A percentile compares a stretch with the other conserved stretches of the same genome.
These are phyloP conservation scores for Cyclina sinensis DNA, from an alignment of 1,140 invertebrate species.

Conservation along the genomic window DNA sequence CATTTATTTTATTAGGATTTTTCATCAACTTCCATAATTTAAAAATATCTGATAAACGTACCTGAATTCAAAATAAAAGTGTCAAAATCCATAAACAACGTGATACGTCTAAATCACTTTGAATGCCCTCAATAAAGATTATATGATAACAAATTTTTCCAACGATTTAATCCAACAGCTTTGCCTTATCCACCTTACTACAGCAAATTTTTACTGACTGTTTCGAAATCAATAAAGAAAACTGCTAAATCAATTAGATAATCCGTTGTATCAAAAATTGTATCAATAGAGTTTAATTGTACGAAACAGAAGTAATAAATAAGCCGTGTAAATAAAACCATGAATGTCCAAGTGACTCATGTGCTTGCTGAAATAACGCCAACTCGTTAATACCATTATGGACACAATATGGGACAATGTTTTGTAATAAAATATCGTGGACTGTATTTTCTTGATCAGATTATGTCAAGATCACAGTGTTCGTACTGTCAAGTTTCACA, in stretches of 20 bases:
- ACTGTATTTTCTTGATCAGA: slow-evolving; percentile 27
- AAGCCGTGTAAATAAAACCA: slow-evolving; percentile 17
- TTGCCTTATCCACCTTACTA: neutral
- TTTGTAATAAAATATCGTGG: slow-evolving; percentile 39
- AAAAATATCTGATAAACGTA: neutral
- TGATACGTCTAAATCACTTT: slow-evolving; percentile 8
- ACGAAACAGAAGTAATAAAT: slow-evolving; percentile 27
- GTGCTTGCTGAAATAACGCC: neutral
- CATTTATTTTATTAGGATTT: too few relatives aligned
- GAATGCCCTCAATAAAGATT: neutral
- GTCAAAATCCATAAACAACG: neutral
- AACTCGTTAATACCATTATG: neutral
- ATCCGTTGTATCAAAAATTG: neutral
- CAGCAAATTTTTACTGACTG: neutral
- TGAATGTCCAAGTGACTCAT: slow-evolving; percentile 13
- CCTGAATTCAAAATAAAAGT: neutral
- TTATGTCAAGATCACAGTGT: slow-evolving; percentile 12
- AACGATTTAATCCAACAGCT: neutral
- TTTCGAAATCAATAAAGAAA: slow-evolving; percentile 24
- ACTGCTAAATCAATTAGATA: slow-evolving; percentile 31
- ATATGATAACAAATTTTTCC: neutral
- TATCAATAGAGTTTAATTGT: slow-evolving; percentile 31
- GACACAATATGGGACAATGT: neutral
- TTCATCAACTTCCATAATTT: too few relatives aligned
- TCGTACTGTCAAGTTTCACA: neutral